Conservation (phyloP, 2,113 vertebrate species). For the Chinchilla lanigera region DNA sequence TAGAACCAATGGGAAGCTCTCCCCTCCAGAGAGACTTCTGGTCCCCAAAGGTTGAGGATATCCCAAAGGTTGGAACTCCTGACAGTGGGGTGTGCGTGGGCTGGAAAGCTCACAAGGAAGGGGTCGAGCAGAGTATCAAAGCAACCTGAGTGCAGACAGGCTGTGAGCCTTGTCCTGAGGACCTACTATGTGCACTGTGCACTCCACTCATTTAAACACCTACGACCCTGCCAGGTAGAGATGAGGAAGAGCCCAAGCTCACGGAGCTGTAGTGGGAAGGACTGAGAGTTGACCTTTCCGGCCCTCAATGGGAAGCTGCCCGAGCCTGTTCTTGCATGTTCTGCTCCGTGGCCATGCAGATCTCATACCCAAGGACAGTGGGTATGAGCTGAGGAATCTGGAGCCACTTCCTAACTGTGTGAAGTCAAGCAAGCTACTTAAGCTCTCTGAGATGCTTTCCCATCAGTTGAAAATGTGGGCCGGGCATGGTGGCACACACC, state of each 20-base stretch:
- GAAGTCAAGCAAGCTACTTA: not conserved
- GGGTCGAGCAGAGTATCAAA: not conserved
- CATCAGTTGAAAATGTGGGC: not conserved
- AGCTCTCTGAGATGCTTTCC: not conserved
- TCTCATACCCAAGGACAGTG: not conserved
- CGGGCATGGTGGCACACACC: no score
- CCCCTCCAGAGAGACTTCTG: not conserved
- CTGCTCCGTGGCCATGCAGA: not conserved
- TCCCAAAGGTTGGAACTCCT: not conserved
- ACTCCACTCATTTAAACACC: not conserved
- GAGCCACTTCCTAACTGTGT: not conserved
- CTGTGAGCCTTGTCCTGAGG: not conserved
- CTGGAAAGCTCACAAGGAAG: not conserved
- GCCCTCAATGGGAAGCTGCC: no score
- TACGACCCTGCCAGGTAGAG: not conserved
- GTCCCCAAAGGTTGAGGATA: not conserved
- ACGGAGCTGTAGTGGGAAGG: not conserved
- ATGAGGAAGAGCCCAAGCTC: not conserved
- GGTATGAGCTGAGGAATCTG: not conserved
- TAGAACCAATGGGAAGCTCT: not conserved
- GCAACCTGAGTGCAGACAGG: not conserved
- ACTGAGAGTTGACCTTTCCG: fast-evolving
- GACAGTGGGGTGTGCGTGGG: no score
- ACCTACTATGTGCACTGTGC: not conserved
- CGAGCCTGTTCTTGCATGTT: not conserved